Base-by-base conservation (phyloP, 1,140 invertebrate genomes). In the Aphidius gifuensis region DNA sequence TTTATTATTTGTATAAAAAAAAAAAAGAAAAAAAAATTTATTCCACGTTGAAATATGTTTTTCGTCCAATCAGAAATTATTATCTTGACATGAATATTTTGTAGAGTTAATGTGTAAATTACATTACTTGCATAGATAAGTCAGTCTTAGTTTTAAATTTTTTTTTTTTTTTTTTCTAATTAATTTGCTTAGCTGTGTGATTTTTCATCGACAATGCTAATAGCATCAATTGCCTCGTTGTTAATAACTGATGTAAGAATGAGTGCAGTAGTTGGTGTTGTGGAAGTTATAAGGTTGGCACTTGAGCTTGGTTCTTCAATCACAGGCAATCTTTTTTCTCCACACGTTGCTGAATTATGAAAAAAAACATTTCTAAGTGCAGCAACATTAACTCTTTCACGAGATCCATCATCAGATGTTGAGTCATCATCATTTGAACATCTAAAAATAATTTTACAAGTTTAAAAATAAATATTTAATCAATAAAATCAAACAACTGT, bases 281-380 rank as follows among this genome's bases (percentile, higher is more conserved):
- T 65, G 2, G 61, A 68, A 5, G 63, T 58, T 5, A 73, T 57
- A 51, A 32, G 2, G 4, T 32, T 32, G 4, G 2, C 23, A 32
- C 23, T 32, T 32, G 64, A 70, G 44, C 60, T 53, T 8, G 74
- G 75, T 50, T 80, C 75, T 58, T 77, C 73, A 61, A 77, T 79
- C 8, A 79, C 70, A 21, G 77, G 75, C n/a, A 79, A 66, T 64
- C 77, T 71, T 50, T 78, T 79, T 11, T 78, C 75, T 42, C 69
- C n/a, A 49, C 64, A 63, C 9, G 69, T 45, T 7, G 69, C 64
- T 44, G 72, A 69, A 64, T 72, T 74, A 48, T 80, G 71, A 62
- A 80, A 79, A 66, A 80, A 79, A 9, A 80, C 71, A 53, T 73
- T 79, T 68, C 71, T 75, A 9, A 78, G 64, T 60, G 71, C 69